These are phyloP conservation scores for Lasius platythorax DNA, from an alignment of 2,888 invertebrate genomes.

Conservation along the genomic window DNA sequence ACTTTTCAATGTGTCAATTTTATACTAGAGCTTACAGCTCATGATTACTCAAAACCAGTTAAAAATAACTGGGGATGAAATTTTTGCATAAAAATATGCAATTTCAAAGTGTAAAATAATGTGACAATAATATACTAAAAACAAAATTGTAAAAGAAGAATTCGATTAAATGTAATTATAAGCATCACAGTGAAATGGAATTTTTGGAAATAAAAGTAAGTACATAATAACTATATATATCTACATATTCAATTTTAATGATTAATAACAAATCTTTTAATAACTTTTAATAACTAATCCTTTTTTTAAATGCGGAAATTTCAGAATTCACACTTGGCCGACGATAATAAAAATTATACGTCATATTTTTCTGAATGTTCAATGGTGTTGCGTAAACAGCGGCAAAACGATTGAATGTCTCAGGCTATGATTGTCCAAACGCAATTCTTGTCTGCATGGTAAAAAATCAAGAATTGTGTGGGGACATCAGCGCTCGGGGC, in stretches of 20 bases:
- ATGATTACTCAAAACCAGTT: not conserved
- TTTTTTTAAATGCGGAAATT: slow-evolving; percentile 3
- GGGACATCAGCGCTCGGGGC: slow-evolving; percentile 86
- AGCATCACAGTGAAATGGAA: not conserved
- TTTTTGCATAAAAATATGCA: not conserved
- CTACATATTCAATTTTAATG: not conserved
- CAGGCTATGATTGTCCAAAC: slow-evolving; percentile 86
- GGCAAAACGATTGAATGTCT: slow-evolving; percentile 77
- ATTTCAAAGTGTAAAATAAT: not conserved
- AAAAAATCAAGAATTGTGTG: slow-evolving; percentile 85
- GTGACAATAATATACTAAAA: not conserved
- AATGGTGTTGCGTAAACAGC: not conserved
- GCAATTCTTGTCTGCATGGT: slow-evolving; percentile 85
- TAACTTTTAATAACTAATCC: not conserved
- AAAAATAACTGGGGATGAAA: not conserved
- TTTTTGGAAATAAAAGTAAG: not conserved
- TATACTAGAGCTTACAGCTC: not conserved
- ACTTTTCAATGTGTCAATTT: slow-evolving; percentile 54
- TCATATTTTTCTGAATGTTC: slow-evolving; percentile 18
- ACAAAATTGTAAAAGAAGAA: not conserved
- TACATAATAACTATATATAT: not conserved
- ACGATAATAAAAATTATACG: not conserved
- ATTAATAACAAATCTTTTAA: not conserved
- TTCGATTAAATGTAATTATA: not conserved
- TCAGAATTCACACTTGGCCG: not conserved